Evolutionary conservation across 2,797 vertebrate species (phyloP).

Genomic region (Tinamus major): DNA sequence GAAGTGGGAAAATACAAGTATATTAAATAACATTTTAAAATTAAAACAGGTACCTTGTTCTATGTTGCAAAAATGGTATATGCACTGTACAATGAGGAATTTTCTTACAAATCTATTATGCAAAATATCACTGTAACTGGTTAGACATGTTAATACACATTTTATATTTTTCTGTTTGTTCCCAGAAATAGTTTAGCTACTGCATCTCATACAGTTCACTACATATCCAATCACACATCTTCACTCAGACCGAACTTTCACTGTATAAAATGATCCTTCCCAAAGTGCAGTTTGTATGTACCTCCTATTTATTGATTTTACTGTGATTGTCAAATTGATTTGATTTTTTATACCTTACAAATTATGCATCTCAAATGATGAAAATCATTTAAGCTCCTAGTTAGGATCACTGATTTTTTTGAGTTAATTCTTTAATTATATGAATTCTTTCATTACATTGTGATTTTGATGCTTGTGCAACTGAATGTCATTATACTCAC

Average conservation of each 20-base stretch:
- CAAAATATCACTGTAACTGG: background rate
- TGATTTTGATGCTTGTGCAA: background rate
- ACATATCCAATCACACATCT: background rate
- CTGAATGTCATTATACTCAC: constrained; percentile 81
- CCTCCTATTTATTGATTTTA: background rate
- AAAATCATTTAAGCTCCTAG: background rate
- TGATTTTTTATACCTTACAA: background rate
- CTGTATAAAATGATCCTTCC: background rate
- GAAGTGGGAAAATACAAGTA: background rate
- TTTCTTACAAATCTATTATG: background rate
- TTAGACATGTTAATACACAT: background rate
- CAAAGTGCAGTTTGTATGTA: background rate
- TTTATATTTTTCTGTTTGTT: background rate
- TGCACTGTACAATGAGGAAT: background rate
- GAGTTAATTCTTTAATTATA: background rate
- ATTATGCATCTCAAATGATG: background rate
- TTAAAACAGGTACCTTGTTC: background rate
- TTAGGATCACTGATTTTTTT: background rate
- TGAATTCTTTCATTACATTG: background rate
- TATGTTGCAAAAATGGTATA: background rate
- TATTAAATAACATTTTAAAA: background rate
- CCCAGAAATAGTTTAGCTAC: background rate
- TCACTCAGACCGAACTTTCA: background rate
- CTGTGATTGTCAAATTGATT: background rate
- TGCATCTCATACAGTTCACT: background rate